These are phyloP conservation scores for Meiosimyza platycephala DNA, from an alignment of 2,888 invertebrate genomes.

Conservation along the genomic window DNA sequence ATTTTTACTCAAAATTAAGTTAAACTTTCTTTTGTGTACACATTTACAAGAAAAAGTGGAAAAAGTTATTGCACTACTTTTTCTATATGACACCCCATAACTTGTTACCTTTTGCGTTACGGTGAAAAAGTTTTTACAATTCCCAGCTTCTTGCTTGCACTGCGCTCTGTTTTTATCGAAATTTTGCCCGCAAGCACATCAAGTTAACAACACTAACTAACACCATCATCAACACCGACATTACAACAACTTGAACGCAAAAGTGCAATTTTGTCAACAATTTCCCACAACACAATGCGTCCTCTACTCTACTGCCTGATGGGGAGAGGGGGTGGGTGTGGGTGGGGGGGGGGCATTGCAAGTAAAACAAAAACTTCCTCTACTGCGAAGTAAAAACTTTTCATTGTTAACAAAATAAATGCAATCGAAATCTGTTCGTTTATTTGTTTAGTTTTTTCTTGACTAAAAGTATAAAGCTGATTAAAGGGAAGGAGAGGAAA, in stretches of 20 bases:
- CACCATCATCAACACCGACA: constrained; percentile 18
- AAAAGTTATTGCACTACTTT: too few relatives aligned
- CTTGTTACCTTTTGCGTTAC: too few relatives aligned
- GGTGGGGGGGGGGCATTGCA: not conserved
- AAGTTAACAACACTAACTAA: constrained; percentile 18
- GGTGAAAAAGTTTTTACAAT: too few relatives aligned
- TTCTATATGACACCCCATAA: too few relatives aligned
- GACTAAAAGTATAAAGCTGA: not conserved
- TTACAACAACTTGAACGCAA: constrained; percentile 6
- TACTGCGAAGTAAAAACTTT: not conserved
- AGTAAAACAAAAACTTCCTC: constrained; percentile 7
- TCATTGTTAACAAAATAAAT: constrained; percentile 19
- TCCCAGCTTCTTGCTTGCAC: too few relatives aligned
- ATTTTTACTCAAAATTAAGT: too few relatives aligned
- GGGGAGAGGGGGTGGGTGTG: too few relatives aligned
- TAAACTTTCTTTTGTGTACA: too few relatives aligned
- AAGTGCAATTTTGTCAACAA: constrained; percentile 18
- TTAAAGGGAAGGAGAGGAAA: not conserved
- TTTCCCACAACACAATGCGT: not conserved
- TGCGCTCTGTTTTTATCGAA: not conserved
- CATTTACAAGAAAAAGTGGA: too few relatives aligned
- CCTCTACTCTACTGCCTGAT: too few relatives aligned
- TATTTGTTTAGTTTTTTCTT: not conserved
- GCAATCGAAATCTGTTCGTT: constrained; percentile 13
- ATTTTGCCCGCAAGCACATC: constrained; percentile 3